These are phyloP conservation scores for Hydroisotoma schaefferi DNA, from an alignment of 2,888 invertebrate genomes.

Conservation along the genomic window DNA sequence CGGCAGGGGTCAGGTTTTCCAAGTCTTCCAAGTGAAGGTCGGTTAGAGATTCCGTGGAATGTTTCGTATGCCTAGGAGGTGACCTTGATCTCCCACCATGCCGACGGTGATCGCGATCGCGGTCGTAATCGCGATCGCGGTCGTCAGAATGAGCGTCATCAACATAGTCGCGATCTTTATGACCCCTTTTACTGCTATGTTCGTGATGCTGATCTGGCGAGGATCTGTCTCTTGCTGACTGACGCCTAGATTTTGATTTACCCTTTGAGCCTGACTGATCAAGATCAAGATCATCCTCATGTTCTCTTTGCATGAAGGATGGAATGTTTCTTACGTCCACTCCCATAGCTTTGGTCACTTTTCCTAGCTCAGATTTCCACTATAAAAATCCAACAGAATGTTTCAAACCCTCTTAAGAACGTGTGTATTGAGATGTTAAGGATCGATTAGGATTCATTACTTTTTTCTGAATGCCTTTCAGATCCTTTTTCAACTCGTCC, in stretches of 20 bases:
- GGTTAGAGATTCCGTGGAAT: not conserved
- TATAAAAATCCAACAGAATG: conserved; percentile 15
- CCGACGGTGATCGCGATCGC: too few species aligned
- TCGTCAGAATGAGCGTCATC: not conserved
- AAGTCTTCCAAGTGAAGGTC: not conserved
- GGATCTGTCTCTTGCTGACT: not conserved
- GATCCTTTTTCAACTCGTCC: conserved; percentile 17
- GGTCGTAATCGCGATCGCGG: not conserved
- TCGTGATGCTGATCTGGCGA: not conserved
- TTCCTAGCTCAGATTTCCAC: conserved; percentile 33
- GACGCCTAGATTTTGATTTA: not conserved
- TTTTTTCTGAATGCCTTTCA: conserved; percentile 19
- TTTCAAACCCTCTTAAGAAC: too few species aligned
- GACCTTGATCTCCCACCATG: not conserved
- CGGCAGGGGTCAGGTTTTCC: not conserved
- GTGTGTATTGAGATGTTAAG: not conserved
- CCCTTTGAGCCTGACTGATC: too few species aligned
- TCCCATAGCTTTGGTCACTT: conserved; percentile 27
- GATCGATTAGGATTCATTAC: conserved; percentile 19
- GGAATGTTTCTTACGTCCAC: conserved; percentile 26
- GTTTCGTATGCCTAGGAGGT: not conserved
- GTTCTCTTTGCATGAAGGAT: conserved; percentile 25
- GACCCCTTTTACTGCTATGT: not conserved
- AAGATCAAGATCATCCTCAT: too few species aligned
- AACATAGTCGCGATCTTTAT: not conserved